Percentiles rank a stretch among this genome's conserved stretches.
These are phyloP conservation scores for Onychomys torridus DNA, from an alignment of 2,797 vertebrate genomes.

Conservation along the genomic window DNA sequence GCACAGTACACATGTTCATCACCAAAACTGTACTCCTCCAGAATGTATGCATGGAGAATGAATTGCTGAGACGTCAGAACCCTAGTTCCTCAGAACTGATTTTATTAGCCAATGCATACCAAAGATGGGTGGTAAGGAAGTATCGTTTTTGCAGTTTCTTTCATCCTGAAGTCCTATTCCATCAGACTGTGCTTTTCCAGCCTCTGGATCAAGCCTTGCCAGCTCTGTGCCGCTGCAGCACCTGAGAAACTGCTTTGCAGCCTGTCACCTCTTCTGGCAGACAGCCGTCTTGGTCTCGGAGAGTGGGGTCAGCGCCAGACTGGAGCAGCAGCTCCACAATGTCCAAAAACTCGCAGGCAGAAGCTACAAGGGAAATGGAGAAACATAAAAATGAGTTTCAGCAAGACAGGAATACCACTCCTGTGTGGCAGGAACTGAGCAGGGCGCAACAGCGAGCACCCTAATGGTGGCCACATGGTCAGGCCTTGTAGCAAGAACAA, in stretches of 20 bases:
- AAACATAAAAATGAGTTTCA: background rate
- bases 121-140: conserved; percentile 56
- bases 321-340: conserved; percentile 96
- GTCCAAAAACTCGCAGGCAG: conserved; percentile 96
- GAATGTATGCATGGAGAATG: conserved; percentile 65
- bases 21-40: conserved; percentile 43
- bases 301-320: conserved; percentile 92
- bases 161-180: background rate
- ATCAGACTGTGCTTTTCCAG: background rate
- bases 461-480: background rate
- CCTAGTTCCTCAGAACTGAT: conserved; percentile 66
- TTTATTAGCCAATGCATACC: conserved; percentile 58
- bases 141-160: conserved; percentile 56
- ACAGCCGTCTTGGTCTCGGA: conserved; percentile 96
- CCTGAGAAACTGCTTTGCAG: conserved; percentile 91
- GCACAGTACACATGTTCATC: conserved; percentile 16
- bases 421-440: accelerated
- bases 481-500: background rate
- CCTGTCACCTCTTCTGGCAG: conserved; percentile 96
- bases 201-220: conserved; percentile 87
- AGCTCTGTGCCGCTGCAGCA: conserved; percentile 91
- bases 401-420: background rate
- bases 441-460: background rate
- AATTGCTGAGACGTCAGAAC: conserved; percentile 73
- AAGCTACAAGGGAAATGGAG: conserved; percentile 87